These are phyloP conservation scores for Muricea muricata DNA, from an alignment of 92 coral and sea anemone species.

Conservation along the genomic window DNA sequence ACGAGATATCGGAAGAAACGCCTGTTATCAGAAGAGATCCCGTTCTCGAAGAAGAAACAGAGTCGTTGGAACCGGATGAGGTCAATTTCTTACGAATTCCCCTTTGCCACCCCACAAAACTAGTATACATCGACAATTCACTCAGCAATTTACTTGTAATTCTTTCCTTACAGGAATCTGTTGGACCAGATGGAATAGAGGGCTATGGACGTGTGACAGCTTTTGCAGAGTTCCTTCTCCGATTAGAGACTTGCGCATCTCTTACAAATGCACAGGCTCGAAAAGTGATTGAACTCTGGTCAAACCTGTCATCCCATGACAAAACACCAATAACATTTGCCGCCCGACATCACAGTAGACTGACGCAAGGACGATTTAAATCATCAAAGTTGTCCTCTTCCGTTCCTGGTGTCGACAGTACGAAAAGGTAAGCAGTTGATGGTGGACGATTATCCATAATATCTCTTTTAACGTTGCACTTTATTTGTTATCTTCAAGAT, in stretches of 20 bases:
- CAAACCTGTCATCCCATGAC: not conserved
- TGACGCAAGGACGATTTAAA: conserved; percentile 59
- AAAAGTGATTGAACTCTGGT: too few species aligned
- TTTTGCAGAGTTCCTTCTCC: not conserved
- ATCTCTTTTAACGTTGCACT: not conserved
- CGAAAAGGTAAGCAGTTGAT: not conserved
- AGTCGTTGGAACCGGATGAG: not conserved
- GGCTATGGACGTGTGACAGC: not conserved
- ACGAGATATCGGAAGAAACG: not conserved
- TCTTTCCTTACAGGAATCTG: conserved; percentile 1
- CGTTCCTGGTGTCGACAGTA: conserved; percentile 34
- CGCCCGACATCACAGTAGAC: not conserved
- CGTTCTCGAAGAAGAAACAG: not conserved
- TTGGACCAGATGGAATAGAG: not conserved
- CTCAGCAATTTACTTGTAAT: conserved; percentile 29
- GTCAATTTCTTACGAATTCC: not conserved
- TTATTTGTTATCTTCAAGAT: not conserved
- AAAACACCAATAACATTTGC: not conserved
- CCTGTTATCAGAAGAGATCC: not conserved
- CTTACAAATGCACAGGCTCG: too few species aligned
- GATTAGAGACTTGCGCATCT: too few species aligned
- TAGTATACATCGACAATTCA: conserved; percentile 36
- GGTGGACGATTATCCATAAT: not conserved
- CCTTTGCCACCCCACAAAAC: not conserved
- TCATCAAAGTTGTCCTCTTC: conserved; percentile 13